Percentiles rank a stretch among this genome's conserved stretches.
Conservation (phyloP, 2,113 vertebrate species). For the Ageneiosus marmoratus region DNA sequence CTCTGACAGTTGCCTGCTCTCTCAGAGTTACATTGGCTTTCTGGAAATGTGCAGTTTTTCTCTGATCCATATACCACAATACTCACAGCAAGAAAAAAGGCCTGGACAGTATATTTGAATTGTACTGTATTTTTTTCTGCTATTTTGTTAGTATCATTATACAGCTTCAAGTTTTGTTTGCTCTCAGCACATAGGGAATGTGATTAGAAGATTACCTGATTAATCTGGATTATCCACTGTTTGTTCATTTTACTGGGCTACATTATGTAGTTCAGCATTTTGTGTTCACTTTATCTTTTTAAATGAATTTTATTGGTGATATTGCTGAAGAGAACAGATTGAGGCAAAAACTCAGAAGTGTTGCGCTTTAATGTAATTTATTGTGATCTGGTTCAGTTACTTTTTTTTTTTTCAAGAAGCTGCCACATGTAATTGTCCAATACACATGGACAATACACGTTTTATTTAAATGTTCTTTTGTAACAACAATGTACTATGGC, state of each 20-base stretch:
- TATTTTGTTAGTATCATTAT: neutral
- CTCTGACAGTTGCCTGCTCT: neutral
- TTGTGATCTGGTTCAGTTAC: conserved; percentile 18
- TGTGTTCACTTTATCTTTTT: neutral
- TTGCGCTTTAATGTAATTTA: conserved; percentile 12
- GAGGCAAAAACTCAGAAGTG: conserved; percentile 3
- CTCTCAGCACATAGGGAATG: neutral
- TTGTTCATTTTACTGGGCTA: neutral
- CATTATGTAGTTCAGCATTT: conserved; percentile 1
- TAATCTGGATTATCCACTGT: neutral
- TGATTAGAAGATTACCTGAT: neutral
- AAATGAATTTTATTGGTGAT: neutral
- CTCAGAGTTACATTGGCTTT: neutral
- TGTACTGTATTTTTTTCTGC: neutral
- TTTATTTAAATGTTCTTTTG: conserved; percentile 24
- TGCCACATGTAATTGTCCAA: conserved; percentile 11
- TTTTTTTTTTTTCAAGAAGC: neutral
- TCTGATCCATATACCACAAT: neutral
- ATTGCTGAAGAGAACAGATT: neutral
- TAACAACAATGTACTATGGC: conserved; percentile 22
- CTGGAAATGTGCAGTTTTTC: neutral
- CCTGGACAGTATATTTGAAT: neutral
- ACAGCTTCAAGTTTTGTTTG: neutral
- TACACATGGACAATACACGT: conserved; percentile 20
- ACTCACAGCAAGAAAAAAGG: neutral